A percentile compares a stretch with the other conserved stretches of the same genome.
phyloP scores from a whole-genome alignment of 2,113 vertebrate genomes.

The Neogale vison region DNA sequence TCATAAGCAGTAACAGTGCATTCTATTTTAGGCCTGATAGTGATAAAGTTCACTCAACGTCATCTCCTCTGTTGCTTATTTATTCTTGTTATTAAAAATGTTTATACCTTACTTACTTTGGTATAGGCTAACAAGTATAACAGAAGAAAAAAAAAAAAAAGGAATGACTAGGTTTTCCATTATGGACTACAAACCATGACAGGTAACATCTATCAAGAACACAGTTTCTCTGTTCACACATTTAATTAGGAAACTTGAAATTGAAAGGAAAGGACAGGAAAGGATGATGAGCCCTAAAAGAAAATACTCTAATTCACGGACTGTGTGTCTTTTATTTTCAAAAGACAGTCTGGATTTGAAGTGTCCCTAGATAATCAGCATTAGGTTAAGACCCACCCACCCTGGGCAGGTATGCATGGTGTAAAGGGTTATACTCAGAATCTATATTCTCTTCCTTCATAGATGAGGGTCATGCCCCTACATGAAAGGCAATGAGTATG shows the following conservation, averaged over 20 bases:
- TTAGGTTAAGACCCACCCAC: background rate
- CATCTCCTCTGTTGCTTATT: constrained; percentile 44
- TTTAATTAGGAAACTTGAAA: constrained; percentile 70
- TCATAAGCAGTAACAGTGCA: background rate
- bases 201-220: constrained; percentile 63
- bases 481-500: background rate
- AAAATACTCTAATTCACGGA: background rate
- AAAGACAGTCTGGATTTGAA: background rate
- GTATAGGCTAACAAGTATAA: constrained; percentile 26
- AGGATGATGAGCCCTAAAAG: constrained; percentile 24
- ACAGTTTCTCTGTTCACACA: constrained; percentile 61
- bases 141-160: background rate
- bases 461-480: background rate
- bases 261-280: constrained; percentile 50
- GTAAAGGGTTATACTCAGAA: background rate
- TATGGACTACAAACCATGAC: constrained; percentile 33
- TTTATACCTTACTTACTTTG: constrained; percentile 41
- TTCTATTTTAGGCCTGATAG: constrained; percentile 47
- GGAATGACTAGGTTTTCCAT: constrained; percentile 53
- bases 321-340: background rate
- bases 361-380: background rate
- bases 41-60: constrained; percentile 20
- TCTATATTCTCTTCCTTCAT: background rate
- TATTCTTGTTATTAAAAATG: constrained; percentile 48
- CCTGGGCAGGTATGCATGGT: background rate